Evolutionary conservation across 2,113 vertebrate species (phyloP), one percentile per base, ranked within the genome.

Genomic region (Larimichthys polyactis): DNA sequence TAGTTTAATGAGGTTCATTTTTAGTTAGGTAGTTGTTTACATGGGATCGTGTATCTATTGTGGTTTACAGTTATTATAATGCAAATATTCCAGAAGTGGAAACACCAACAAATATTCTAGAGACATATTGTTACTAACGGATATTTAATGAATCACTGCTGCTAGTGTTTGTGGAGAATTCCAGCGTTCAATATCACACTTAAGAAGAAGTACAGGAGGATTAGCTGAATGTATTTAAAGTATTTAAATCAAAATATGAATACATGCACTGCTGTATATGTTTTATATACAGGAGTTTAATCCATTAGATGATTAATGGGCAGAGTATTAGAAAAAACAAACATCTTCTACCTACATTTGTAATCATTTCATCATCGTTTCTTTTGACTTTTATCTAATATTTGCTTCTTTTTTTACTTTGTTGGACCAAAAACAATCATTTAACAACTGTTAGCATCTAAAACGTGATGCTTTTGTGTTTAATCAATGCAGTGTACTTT

Each of bases 1-100:
- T 0, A 29, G 71, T 69, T 75, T 20, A 69, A 48, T 81, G 2
- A 29, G 2, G 24, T 62, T 70, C 73, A 66, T 48, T 73, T 75
- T 49, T 46, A 67, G 7, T 32, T 29, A 12, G 44, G 20, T 19
- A 11, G 15, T 0, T 24, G 11, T 44, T 71, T 20, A 24, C 14
- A 69, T 4, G 1, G 22, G 48, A 32, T 48, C 12, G 3, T 22
- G 11, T 29, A 55, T 75, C 9, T 64, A 20, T 19, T 52, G 29
- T 67, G 52, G 16, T 19, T 65, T 3, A 55, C 51, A 49, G 15
- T 69, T 36, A 58, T 58, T 15, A 54, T 64, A 27, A 44, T 54
- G 27, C 17, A 46, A 32, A 51, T n/a, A 16, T 7, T 4, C 48
- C 49, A 6, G 27, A 14, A 48, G 27, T 52, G 27, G 5, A 51